A percentile compares a stretch with the other conserved stretches of the same genome.
Conservation (phyloP, 2,888 invertebrate species). For the Neoscelio sp. region DNA sequence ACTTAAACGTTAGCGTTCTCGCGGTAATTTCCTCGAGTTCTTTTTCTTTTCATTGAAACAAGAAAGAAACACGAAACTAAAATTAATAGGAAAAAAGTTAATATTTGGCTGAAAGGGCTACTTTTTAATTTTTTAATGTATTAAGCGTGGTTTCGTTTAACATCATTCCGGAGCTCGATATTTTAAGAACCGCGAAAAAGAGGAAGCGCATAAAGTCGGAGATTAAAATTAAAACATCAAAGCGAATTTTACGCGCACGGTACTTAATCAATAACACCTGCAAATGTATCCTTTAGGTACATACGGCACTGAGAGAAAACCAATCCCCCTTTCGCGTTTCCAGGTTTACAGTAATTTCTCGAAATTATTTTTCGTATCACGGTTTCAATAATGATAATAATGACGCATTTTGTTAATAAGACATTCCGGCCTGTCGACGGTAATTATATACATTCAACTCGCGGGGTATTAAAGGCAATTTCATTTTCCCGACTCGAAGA, state of each 20-base stretch:
- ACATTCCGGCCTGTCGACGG: slow-evolving; percentile 11
- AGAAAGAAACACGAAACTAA: too few species aligned
- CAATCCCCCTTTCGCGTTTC: slow-evolving; percentile 1
- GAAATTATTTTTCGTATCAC: slow-evolving; percentile 3
- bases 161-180: neutral
- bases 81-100: too few species aligned
- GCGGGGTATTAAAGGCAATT: slow-evolving; percentile 36
- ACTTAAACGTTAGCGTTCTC: too few species aligned
- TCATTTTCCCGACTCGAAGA: slow-evolving; percentile 11
- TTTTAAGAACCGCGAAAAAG: slow-evolving; percentile 42
- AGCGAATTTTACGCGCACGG: too few species aligned
- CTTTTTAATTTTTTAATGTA: too few species aligned
- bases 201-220: slow-evolving; percentile 13
- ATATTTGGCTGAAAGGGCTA: too few species aligned
- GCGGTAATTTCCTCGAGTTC: too few species aligned
- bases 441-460: slow-evolving; percentile 40
- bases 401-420: slow-evolving; percentile 23
- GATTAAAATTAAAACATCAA: slow-evolving; percentile 49
- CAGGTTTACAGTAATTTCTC: slow-evolving; percentile 23
- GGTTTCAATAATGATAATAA: slow-evolving; percentile 23
- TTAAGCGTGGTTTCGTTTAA: too few species aligned
- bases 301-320: neutral
- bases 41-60: too few species aligned
- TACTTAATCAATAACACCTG: slow-evolving; percentile 3
- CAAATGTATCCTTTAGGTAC: slow-evolving; percentile 5